phyloP scores from a whole-genome alignment of 1,140 invertebrate species.

The Nebria ingens region DNA sequence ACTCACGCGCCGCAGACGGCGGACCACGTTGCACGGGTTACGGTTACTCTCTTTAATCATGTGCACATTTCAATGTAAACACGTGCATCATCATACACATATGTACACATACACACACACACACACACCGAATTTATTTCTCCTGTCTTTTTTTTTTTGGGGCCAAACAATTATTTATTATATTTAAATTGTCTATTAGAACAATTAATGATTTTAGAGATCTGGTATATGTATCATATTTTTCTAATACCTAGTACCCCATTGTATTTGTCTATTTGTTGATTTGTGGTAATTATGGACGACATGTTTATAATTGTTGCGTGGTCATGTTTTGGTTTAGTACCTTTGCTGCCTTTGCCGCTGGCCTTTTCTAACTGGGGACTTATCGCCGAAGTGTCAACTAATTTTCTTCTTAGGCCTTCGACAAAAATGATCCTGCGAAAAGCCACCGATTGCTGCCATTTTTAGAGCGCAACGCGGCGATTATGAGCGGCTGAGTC shows the following conservation, averaged over 20 bases:
- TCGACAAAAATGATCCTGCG: constrained; percentile 37
- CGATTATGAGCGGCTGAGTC: constrained; percentile 22
- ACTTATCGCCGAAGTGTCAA: constrained; percentile 37
- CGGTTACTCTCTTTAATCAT: background rate
- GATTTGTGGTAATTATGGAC: no score
- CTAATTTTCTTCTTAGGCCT: constrained; percentile 42
- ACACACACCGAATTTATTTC: no score
- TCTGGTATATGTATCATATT: no score
- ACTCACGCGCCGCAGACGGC: no score
- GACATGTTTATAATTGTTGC: background rate
- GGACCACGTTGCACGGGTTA: background rate
- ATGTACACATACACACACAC: no score
- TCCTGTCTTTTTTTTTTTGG: no score
- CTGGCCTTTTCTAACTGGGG: constrained; percentile 28
- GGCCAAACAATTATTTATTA: no score
- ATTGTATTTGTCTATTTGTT: no score
- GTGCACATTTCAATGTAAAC: constrained; percentile 5
- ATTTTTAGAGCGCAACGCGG: constrained; percentile 37
- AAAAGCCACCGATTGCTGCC: constrained; percentile 34
- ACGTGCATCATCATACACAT: background rate
- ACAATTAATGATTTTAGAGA: no score
- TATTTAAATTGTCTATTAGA: no score
- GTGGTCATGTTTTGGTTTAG: background rate
- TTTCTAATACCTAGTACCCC: no score
- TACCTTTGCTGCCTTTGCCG: constrained; percentile 35